Evolutionary conservation across 2,113 vertebrate species (phyloP).

Genomic region (Montifringilla adamsi): DNA sequence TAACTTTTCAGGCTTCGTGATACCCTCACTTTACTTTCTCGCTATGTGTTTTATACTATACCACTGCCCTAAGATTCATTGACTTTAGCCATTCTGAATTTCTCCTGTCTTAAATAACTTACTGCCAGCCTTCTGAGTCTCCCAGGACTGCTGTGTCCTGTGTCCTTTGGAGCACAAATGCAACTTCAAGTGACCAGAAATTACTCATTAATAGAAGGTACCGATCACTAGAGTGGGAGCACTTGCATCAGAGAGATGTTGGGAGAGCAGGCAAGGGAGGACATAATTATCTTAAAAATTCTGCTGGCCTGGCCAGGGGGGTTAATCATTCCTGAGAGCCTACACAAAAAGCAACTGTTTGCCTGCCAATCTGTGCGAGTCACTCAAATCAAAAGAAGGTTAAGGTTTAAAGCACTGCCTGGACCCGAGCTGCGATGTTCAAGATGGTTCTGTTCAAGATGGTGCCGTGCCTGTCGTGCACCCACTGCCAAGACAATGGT

Average conservation of each 20-base stretch:
- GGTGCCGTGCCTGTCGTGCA: rapidly evolving
- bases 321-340: not conserved
- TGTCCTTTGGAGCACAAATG: not conserved
- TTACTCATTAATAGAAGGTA: not conserved
- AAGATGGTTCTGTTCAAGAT: not conserved
- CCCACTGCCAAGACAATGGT: not conserved
- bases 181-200: not conserved
- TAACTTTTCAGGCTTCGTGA: not conserved
- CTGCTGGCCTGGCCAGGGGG: not conserved
- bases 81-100: not conserved
- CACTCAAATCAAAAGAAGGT: not conserved
- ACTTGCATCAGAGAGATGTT: not conserved
- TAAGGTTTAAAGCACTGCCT: not conserved
- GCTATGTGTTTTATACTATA: not conserved
- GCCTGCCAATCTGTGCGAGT: not conserved
- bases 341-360: not conserved
- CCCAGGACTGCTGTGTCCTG: not conserved
- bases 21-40: not conserved
- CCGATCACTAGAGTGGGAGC: not conserved
- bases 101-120: not conserved
- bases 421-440: rapidly evolving
- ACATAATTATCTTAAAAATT: not conserved
- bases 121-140: not conserved
- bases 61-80: not conserved
- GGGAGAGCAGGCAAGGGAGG: not conserved